Conservation (phyloP, 2,888 invertebrate genomes). For the Drosophila colorata region DNA sequence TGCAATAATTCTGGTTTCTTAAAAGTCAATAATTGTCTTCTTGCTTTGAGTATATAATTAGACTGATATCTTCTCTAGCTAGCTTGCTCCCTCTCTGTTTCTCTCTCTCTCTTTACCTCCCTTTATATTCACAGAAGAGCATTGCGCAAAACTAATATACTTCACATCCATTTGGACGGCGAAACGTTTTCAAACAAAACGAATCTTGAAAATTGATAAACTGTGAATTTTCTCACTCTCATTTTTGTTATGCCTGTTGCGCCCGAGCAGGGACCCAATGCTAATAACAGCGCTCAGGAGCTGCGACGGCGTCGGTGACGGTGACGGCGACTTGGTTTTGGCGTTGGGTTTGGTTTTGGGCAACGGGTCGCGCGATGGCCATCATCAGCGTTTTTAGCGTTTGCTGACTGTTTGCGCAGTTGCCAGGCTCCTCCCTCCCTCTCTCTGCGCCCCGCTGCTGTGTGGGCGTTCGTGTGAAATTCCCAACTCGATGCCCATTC, state of each 20-base stretch:
- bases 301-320: too few relatives aligned
- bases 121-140: too few relatives aligned
- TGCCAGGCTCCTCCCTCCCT: background rate
- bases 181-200: conserved; percentile 61
- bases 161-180: background rate
- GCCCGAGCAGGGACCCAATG: conserved; percentile 34
- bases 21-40: too few relatives aligned
- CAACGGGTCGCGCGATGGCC: conserved; percentile 68
- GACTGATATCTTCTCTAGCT: too few relatives aligned
- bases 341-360: conserved; percentile 44
- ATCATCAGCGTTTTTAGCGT: conserved; percentile 52
- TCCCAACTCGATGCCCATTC: conserved; percentile 31
- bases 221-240: conserved; percentile 82
- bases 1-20: too few relatives aligned
- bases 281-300: conserved; percentile 76
- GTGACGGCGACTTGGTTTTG: background rate
- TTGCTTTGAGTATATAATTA: too few relatives aligned
- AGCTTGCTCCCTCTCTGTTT: too few relatives aligned
- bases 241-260: conserved; percentile 55
- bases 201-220: conserved; percentile 80
- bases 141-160: background rate
- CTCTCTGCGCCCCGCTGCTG: conserved; percentile 4
- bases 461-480: conserved; percentile 78
- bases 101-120: too few relatives aligned
- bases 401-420: conserved; percentile 24